phyloP scores from a whole-genome alignment of 1,140 invertebrate species.

The Aethina tumida region DNA sequence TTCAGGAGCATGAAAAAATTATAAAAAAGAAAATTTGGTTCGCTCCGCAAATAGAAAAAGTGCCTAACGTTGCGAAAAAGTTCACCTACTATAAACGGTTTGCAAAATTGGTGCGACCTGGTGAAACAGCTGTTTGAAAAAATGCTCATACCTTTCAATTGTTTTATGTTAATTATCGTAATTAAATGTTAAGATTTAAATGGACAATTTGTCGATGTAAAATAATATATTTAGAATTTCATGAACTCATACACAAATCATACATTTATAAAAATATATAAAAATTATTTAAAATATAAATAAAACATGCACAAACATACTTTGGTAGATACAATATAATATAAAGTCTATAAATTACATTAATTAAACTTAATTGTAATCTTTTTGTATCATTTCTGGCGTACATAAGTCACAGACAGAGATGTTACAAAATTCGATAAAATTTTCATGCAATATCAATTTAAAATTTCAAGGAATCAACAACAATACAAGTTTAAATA shows the following conservation, averaged over 20 bases:
- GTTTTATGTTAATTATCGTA: no score
- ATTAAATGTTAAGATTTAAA: neutral
- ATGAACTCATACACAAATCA: neutral
- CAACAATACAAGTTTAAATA: no score
- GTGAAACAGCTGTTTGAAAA: slow-evolving; percentile 1
- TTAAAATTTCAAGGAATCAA: no score
- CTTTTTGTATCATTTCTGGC: no score
- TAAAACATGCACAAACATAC: no score
- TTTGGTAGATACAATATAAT: no score
- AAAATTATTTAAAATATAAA: slow-evolving; percentile 5
- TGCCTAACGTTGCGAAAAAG: slow-evolving; percentile 3
- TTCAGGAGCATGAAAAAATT: neutral
- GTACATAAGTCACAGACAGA: no score
- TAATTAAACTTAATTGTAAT: no score
- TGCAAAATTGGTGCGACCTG: slow-evolving; percentile 1
- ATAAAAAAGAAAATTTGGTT: neutral
- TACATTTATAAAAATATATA: neutral
- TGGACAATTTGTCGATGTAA: neutral
- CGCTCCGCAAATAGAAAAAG: slow-evolving; percentile 1
- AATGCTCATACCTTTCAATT: no score
- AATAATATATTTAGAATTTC: slow-evolving; percentile 1
- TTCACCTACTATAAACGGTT: slow-evolving; percentile 7
- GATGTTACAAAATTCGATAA: no score
- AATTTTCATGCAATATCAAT: no score
- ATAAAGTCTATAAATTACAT: no score